phyloP scores from a whole-genome alignment of 64 coral and sea anemone genomes.

The Catalaphyllia jardinei region DNA sequence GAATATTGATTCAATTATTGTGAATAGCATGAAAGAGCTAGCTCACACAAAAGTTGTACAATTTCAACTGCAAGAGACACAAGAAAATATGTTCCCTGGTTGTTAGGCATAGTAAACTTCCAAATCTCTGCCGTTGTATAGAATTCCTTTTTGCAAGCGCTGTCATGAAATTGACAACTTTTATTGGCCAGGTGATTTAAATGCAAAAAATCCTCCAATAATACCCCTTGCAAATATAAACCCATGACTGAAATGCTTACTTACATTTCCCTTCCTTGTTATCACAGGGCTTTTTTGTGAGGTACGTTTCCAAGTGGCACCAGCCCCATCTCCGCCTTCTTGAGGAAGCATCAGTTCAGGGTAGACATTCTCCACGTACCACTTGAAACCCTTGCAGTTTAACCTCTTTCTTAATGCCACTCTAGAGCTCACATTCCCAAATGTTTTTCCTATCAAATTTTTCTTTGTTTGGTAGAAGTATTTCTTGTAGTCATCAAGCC shows the following conservation, averaged over 20 bases:
- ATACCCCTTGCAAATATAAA: no score
- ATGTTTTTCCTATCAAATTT: slow-evolving; percentile 66
- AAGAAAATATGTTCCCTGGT: no score
- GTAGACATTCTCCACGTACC: slow-evolving; percentile 92
- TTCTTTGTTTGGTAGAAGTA: slow-evolving; percentile 82
- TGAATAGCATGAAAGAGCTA: no score
- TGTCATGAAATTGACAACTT: no score
- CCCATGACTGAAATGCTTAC: neutral
- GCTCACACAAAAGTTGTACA: no score
- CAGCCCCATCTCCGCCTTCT: slow-evolving; percentile 1
- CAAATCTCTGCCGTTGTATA: no score
- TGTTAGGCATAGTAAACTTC: no score
- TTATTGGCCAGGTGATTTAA: no score
- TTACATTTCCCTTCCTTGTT: slow-evolving; percentile 85
- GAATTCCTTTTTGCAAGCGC: no score
- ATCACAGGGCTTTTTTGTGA: slow-evolving; percentile 41
- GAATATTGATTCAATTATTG: no score
- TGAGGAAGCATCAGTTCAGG: slow-evolving; percentile 75
- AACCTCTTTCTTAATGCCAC: slow-evolving; percentile 75
- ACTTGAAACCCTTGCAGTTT: slow-evolving; percentile 89
- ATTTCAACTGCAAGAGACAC: no score
- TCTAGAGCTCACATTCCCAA: slow-evolving; percentile 81
- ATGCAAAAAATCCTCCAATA: no score
- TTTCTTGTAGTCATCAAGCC: slow-evolving; percentile 98
- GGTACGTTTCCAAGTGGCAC: slow-evolving; percentile 26